phyloP scores from a whole-genome alignment of 2,113 vertebrate genomes.

The Dendrocopos noguchii region DNA sequence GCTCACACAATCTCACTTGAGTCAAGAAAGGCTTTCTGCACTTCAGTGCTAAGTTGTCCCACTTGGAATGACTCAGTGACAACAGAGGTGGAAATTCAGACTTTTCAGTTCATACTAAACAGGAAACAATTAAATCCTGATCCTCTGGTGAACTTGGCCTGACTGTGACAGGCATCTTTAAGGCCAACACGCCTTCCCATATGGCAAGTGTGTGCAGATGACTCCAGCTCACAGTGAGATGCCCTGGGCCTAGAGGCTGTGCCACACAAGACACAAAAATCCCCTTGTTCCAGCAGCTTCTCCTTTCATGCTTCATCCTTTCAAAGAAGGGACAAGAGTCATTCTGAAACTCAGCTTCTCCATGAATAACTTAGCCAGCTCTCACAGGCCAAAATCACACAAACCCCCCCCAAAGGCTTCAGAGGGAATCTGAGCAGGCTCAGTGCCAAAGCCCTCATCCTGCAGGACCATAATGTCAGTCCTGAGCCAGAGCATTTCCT shows the following conservation, averaged over 20 bases:
- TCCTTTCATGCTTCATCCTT: neutral
- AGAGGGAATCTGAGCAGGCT: neutral
- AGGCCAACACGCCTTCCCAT: neutral
- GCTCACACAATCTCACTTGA: neutral
- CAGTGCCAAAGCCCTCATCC: neutral
- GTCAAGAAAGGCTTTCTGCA: neutral
- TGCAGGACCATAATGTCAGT: fast-evolving
- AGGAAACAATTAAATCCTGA: neutral
- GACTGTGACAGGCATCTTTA: neutral
- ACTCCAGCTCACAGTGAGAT: neutral
- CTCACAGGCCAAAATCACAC: neutral
- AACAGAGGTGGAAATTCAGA: neutral
- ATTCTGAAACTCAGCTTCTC: neutral
- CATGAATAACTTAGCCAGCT: neutral
- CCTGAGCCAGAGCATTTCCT: neutral
- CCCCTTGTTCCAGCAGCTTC: neutral
- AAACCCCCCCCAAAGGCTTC: neutral
- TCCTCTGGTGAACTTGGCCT: neutral
- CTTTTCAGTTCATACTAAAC: neutral
- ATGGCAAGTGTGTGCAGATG: fast-evolving
- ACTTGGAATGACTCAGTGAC: neutral
- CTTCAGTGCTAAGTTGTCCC: neutral
- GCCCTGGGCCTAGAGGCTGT: neutral
- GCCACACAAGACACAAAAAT: neutral
- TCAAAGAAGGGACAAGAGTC: neutral